Conservation (phyloP, 2,888 invertebrate genomes). For the Beris chalybata region DNA sequence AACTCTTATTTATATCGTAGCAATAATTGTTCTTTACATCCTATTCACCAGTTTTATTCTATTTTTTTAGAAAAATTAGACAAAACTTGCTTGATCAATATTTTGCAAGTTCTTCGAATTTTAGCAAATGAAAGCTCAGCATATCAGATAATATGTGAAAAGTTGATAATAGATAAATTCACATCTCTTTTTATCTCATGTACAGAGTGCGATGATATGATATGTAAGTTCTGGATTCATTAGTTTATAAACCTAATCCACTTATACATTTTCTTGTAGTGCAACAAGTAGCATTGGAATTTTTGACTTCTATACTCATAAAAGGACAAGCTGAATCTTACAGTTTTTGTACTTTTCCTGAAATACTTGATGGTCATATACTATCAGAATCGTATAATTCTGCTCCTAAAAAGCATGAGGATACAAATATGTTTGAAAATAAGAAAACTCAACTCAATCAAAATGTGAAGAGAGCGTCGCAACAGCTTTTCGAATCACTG, state of each 20-base stretch:
- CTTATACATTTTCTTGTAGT: slow-evolving; percentile 13
- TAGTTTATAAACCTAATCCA: no score
- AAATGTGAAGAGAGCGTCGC: not conserved
- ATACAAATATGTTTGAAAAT: not conserved
- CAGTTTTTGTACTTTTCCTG: slow-evolving; percentile 25
- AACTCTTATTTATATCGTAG: not conserved
- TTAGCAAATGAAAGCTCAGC: slow-evolving; percentile 24
- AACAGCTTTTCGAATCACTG: not conserved
- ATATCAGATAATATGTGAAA: slow-evolving; percentile 26
- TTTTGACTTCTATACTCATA: slow-evolving; percentile 30
- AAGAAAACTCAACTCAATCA: not conserved
- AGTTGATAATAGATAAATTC: not conserved
- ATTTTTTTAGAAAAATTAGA: slow-evolving; percentile 16
- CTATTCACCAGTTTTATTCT: not conserved
- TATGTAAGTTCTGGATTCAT: no score
- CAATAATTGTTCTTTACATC: not conserved
- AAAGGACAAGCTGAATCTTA: slow-evolving; percentile 30
- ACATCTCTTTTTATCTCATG: no score
- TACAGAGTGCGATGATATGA: no score
- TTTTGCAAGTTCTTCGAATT: slow-evolving; percentile 26
- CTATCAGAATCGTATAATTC: not conserved
- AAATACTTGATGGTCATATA: slow-evolving; percentile 30
- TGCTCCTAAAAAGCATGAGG: not conserved
- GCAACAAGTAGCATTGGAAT: slow-evolving; percentile 28
- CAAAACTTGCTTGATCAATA: not conserved